phyloP scores from a whole-genome alignment of 2,797 vertebrate genomes.

The Lagocephalus sceleratus region DNA sequence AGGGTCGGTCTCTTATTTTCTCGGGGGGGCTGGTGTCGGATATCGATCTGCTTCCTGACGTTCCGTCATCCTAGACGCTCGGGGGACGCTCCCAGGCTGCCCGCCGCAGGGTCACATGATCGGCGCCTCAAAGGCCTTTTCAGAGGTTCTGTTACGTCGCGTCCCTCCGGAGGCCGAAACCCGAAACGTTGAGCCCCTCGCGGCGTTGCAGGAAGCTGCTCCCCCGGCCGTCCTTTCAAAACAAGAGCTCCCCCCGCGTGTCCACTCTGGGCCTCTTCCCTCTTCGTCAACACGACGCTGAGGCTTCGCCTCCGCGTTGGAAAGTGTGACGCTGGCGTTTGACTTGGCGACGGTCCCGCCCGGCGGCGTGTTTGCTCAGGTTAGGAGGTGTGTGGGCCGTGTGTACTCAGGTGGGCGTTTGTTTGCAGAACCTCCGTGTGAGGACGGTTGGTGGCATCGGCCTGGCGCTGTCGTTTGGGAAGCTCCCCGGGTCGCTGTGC shows the following conservation, averaged over 20 bases:
- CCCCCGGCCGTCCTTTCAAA: too few species aligned
- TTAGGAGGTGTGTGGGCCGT: conserved; percentile 11
- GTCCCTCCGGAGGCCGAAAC: too few species aligned
- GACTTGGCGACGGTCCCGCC: conserved; percentile 15
- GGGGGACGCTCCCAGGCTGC: background rate
- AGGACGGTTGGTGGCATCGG: conserved; percentile 85
- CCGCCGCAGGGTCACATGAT: conserved; percentile 42
- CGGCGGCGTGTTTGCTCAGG: conserved; percentile 21
- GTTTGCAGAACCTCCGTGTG: conserved; percentile 86
- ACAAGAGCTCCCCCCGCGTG: conserved; percentile 23
- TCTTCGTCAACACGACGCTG: conserved; percentile 39
- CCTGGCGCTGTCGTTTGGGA: conserved; percentile 85
- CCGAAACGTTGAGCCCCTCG: too few species aligned
- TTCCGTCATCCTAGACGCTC: too few species aligned
- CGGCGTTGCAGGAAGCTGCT: background rate
- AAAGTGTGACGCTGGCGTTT: conserved; percentile 27
- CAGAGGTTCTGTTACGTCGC: conserved; percentile 47
- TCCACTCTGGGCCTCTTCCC: conserved; percentile 19
- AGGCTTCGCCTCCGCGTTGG: conserved; percentile 22
- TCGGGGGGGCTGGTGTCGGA: too few species aligned
- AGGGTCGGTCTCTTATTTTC: too few species aligned
- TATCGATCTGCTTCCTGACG: too few species aligned
- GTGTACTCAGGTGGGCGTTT: conserved; percentile 43
- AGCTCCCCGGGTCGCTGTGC: conserved; percentile 82
- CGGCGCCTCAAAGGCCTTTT: conserved; percentile 53